phyloP scores from a whole-genome alignment of 1,140 invertebrate genomes.

The Drosophila asahinai region DNA sequence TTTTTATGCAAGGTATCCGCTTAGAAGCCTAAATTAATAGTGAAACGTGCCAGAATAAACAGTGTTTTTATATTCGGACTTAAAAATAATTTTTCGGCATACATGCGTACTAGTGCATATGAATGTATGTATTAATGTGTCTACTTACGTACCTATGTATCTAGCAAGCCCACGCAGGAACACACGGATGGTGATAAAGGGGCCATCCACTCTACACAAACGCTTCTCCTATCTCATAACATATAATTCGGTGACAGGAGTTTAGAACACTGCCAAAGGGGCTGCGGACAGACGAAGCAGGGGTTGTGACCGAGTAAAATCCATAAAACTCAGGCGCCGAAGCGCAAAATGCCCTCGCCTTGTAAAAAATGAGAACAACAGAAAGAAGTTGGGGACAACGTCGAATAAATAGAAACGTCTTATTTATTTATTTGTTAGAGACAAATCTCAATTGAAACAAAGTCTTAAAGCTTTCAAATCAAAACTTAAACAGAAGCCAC shows the following conservation, averaged over 20 bases:
- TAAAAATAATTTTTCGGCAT: conserved; percentile 13
- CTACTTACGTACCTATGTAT: conserved; percentile 27
- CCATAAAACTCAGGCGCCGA: conserved; percentile 54
- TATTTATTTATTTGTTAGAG: conserved; percentile 78
- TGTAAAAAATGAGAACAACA: conserved; percentile 16
- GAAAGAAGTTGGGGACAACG: conserved; percentile 21
- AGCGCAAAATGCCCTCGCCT: conserved; percentile 53
- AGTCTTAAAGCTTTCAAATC: conserved; percentile 65
- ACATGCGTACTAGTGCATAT: conserved; percentile 1
- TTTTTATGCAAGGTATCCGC: neutral
- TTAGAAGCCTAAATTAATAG: conserved; percentile 2
- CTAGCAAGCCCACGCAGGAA: conserved; percentile 38
- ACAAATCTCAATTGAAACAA: conserved; percentile 72
- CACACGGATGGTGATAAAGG: conserved; percentile 26
- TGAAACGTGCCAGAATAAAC: conserved; percentile 3
- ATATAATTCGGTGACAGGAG: conserved; percentile 42
- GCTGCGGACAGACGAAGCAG: conserved; percentile 26
- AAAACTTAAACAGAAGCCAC: conserved; percentile 64
- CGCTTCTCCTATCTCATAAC: conserved; percentile 39
- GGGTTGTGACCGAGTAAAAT: conserved; percentile 22
- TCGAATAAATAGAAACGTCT: conserved; percentile 66
- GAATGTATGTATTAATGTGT: conserved; percentile 1
- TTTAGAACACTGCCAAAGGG: conserved; percentile 44
- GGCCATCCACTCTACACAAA: conserved; percentile 31
- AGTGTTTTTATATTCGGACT: conserved; percentile 2